phyloP scores from a whole-genome alignment of 2,797 vertebrate genomes.

The Eulemur coronatus region DNA sequence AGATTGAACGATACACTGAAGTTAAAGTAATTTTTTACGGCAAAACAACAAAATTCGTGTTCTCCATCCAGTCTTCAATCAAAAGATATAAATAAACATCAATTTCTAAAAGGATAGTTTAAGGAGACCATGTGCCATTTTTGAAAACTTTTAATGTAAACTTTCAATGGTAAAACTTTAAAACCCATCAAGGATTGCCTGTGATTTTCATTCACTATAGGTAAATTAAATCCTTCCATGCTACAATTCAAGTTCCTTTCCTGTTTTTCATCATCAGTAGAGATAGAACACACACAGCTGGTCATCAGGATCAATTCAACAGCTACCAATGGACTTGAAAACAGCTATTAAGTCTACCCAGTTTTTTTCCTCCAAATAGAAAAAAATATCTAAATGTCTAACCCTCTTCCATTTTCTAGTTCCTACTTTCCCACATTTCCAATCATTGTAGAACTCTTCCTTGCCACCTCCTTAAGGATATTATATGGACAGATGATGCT shows the following conservation, averaged over 20 bases:
- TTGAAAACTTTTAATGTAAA: background rate
- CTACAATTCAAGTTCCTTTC: background rate
- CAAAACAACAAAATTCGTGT: background rate
- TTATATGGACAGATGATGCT: too few species aligned
- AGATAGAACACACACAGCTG: background rate
- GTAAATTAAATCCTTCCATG: background rate
- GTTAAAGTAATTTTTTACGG: background rate
- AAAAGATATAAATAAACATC: background rate
- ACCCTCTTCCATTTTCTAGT: background rate
- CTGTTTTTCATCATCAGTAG: slow-evolving; percentile 6
- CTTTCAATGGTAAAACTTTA: background rate
- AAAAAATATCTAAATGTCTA: background rate
- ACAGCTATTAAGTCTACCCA: background rate
- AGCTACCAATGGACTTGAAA: background rate
- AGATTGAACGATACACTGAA: background rate
- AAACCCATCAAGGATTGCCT: background rate
- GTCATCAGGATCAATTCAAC: background rate
- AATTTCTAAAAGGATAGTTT: background rate
- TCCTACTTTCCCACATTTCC: background rate
- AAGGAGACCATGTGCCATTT: background rate
- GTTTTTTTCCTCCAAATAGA: background rate
- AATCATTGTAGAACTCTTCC: background rate
- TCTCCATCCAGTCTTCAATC: background rate
- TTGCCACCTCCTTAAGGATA: background rate
- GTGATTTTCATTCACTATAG: background rate